Base-by-base conservation (phyloP, 2,797 vertebrate genomes). In the Gymnoscopelus braueri region DNA sequence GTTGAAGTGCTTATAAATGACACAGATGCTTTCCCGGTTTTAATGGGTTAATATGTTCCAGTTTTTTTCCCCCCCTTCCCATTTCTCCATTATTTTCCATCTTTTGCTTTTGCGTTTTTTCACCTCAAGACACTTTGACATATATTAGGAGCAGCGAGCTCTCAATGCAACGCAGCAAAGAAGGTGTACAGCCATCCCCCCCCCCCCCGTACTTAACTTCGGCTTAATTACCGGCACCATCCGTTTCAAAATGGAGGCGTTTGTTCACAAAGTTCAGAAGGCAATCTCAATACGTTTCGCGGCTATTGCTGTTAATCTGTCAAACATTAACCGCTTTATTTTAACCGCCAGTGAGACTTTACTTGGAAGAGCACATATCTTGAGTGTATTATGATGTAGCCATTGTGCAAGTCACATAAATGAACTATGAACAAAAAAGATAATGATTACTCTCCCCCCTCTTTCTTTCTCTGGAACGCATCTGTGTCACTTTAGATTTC, bases 201-300 rank as follows among this genome's bases (percentile, higher is more conserved):
- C 67, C 19, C 19, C 13, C 72, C 71, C 67, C 52, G 67, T 23
- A 35, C 32, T 35, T 35, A 35, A 35, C 32, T 23, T n/a, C 65
- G 3, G 62, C 79, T 84, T 71, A 55, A 73, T 82, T 83, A 74
- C 52, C 73, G 59, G 77, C 76, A 78, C 68, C 71, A 60, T 54
- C 49, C 24, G 55, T 78, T 74, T 72, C 55, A 51, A 50, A 76
- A 66, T 64, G 51, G 63, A 61, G 69, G 66, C 56, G 44, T 19
- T 48, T 49, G n/a, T 52, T 53, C 56, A 47, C 14, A 13, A 5
- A 70, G 54, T 19, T 1, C 19, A 19, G 19, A 19, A 19, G 19
- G 19, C 19, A 19, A 15, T 29, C 53, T 50, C 14, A 4, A 11
- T 44, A 23, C 19, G 63, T 55, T 19, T 6, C 5, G 32, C 2